Evolutionary conservation across 1,140 invertebrate genomes (phyloP).

Genomic region (Aphaenogaster floridana): DNA sequence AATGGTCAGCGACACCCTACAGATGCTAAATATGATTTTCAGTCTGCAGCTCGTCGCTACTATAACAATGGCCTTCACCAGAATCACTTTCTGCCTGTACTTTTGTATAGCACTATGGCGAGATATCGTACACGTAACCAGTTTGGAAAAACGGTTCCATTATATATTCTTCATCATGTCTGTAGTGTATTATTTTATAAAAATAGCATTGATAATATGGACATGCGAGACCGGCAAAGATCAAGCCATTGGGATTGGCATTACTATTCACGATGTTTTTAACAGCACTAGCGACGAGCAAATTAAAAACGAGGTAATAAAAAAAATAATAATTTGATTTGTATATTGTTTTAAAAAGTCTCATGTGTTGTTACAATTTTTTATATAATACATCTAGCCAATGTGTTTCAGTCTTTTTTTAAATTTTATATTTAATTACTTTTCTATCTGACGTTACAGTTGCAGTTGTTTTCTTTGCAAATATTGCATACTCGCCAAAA

Average conservation of each 20-base stretch:
- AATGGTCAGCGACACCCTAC: constrained; percentile 76
- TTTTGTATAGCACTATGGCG: constrained; percentile 73
- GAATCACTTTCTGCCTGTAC: constrained; percentile 81
- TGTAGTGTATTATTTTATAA: background rate
- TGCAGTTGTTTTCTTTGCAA: constrained; percentile 8
- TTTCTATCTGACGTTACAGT: background rate
- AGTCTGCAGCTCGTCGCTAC: constrained; percentile 70
- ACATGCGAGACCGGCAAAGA: too few relatives aligned
- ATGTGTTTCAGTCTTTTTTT: background rate
- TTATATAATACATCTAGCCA: background rate
- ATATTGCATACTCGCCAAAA: background rate
- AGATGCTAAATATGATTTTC: constrained; percentile 78
- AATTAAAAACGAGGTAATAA: background rate
- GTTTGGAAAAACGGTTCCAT: background rate
- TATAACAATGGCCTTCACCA: constrained; percentile 75
- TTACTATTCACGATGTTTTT: too few relatives aligned
- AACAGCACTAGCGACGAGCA: background rate
- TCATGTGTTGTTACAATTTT: background rate
- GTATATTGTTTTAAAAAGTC: background rate
- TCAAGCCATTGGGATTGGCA: too few relatives aligned
- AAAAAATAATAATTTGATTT: background rate
- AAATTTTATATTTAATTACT: background rate
- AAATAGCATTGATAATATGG: background rate
- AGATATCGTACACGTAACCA: background rate
- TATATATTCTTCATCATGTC: background rate